Base-by-base conservation (phyloP, 2,797 vertebrate genomes). In the Oreortyx pictus region DNA sequence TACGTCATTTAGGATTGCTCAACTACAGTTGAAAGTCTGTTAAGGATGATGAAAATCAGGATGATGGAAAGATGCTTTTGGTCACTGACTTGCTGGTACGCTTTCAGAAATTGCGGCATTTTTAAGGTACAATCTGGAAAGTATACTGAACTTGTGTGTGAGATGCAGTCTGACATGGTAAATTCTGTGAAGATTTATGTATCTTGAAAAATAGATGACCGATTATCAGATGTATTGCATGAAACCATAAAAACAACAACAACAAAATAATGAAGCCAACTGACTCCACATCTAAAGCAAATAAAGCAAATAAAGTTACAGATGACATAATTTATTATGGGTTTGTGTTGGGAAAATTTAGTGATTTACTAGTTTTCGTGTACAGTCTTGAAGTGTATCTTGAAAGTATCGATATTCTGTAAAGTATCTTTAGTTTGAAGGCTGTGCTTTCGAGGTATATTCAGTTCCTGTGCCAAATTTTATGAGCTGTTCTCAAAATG, bases 141-240 rank as follows among this genome's bases (percentile, higher is more conserved):
- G 70, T 54, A 8, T 3, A 61, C 57, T 23, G 41, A 54, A 87
- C 52, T 52, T 71, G 35, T 41, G 23, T 22, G n/a, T 77, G 52
- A 88, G 46, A 29, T 41, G 46, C 75, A 61, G 17, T 54, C 43
- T 68, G 73, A 49, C 35, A 4, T 17, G 78, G 29, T 88, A 78
- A 89, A 72, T 88, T 90, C 77, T 72, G 14, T 83, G 59, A 47
- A 50, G n/a, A 56, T 84, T 86, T 88, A 35, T 62, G 46, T 68
- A 2, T 52, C 49, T 81, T 89, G 70, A 76, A 86, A 91, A 93
- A 70, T 2, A 75, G 73, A 80, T 75, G 29, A 87, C 23, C 56
- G 73, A 25, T 7, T 47, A 25, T 46, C 76, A 75, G 80, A 86
- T 29, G 37, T 29, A 23, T 65, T 81, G 27, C 37, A n/a, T 39